Evolutionary conservation across 64 coral and sea anemone species (phyloP).

Genomic region (Trachythela sp.): DNA sequence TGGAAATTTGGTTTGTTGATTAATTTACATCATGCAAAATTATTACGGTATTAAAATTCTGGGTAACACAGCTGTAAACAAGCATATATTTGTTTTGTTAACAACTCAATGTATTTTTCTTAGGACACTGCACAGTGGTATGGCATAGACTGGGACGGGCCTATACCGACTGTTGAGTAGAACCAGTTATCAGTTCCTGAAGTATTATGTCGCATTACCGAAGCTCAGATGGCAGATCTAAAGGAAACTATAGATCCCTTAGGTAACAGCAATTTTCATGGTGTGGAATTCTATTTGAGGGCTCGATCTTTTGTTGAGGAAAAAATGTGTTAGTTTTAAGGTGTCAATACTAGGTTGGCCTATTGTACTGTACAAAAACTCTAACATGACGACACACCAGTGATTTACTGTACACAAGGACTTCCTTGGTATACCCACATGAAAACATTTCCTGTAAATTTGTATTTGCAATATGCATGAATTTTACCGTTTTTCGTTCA

Average conservation of each 20-base stretch:
- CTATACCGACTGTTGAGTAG: neutral
- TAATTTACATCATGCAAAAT: neutral
- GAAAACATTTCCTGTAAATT: too few relatives aligned
- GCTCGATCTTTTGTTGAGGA: conserved; percentile 29
- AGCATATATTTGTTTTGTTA: neutral
- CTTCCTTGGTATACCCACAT: too few relatives aligned
- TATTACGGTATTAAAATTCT: neutral
- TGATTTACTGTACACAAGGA: too few relatives aligned
- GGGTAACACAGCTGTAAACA: neutral
- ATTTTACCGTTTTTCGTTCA: too few relatives aligned
- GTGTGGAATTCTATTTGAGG: conserved; percentile 32
- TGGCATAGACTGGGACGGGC: conserved; percentile 53
- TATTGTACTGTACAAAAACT: neutral
- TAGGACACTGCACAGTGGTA: conserved; percentile 13
- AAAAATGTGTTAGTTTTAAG: neutral
- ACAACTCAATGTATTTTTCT: neutral
- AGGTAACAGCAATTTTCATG: conserved; percentile 28
- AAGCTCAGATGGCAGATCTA: neutral
- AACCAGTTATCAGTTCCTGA: conserved; percentile 15
- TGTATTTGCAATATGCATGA: too few relatives aligned
- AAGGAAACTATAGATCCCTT: conserved; percentile 32
- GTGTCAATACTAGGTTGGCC: neutral
- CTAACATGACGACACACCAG: too few relatives aligned
- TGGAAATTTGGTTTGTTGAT: too few relatives aligned
- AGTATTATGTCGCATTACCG: neutral